These are phyloP conservation scores for Lagodon rhomboides DNA, from an alignment of 2,797 vertebrate species.

Conservation along the genomic window DNA sequence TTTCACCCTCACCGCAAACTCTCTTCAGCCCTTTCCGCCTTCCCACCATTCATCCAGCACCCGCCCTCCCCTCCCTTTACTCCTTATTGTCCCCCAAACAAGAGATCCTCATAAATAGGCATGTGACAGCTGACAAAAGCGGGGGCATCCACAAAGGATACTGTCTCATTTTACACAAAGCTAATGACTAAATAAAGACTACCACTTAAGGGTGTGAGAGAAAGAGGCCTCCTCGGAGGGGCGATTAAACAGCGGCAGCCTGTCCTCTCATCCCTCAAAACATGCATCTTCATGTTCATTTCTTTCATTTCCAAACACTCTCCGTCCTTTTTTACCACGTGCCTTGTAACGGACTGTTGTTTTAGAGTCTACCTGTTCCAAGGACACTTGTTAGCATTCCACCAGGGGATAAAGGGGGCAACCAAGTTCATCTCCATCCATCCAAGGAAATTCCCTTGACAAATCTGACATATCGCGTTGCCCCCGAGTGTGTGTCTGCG, in stretches of 20 bases:
- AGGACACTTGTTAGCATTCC: slow-evolving; percentile 50
- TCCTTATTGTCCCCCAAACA: slow-evolving; percentile 73
- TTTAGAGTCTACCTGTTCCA: slow-evolving; percentile 55
- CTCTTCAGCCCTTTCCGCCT: slow-evolving; percentile 56
- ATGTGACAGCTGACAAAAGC: slow-evolving; percentile 78
- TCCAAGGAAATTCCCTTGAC: slow-evolving; percentile 43
- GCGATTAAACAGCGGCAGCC: slow-evolving; percentile 52
- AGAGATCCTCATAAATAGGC: slow-evolving; percentile 81
- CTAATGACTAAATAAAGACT: slow-evolving; percentile 81
- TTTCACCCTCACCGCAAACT: slow-evolving; percentile 68
- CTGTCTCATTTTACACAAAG: slow-evolving; percentile 79
- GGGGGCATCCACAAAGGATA: slow-evolving; percentile 67
- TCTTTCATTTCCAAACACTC: slow-evolving; percentile 32
- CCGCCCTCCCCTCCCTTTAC: slow-evolving; percentile 25
- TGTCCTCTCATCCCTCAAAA: slow-evolving; percentile 34
- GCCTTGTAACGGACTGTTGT: slow-evolving; percentile 25
- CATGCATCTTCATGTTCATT: slow-evolving; percentile 28
- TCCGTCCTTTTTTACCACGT: slow-evolving; percentile 15
- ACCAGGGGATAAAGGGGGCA: slow-evolving; percentile 55
- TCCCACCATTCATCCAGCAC: slow-evolving; percentile 60
- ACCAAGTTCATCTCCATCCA: slow-evolving; percentile 55
- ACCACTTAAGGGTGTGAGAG: slow-evolving; percentile 64
- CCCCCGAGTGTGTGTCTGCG: background rate
- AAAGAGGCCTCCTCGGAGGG: slow-evolving; percentile 41
- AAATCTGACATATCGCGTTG: slow-evolving; percentile 33